These are phyloP conservation scores for Alouatta palliata DNA, from an alignment of 2,113 vertebrate species.

Conservation along the genomic window DNA sequence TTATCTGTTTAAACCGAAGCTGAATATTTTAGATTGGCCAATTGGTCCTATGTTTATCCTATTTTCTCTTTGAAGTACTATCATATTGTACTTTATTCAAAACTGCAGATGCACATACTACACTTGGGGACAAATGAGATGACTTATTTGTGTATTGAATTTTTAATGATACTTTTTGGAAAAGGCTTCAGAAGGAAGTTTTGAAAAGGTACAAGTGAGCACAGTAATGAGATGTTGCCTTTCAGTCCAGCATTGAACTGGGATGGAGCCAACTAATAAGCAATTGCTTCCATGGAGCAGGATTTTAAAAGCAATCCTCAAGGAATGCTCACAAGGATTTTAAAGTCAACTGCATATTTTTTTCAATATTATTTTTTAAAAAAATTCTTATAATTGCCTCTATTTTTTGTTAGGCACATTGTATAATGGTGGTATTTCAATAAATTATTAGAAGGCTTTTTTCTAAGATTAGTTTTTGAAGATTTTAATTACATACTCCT, in stretches of 20 bases:
- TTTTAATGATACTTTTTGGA: slow-evolving; percentile 77
- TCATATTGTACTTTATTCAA: slow-evolving; percentile 72
- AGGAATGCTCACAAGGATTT: slow-evolving; percentile 10
- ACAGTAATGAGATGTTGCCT: slow-evolving; percentile 61
- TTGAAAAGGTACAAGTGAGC: slow-evolving; percentile 72
- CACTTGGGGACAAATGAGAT: slow-evolving; percentile 75
- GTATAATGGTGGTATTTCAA: background rate
- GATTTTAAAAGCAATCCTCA: slow-evolving; percentile 29
- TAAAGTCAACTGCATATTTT: background rate
- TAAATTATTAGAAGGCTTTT: background rate
- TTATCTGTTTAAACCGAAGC: slow-evolving; percentile 73
- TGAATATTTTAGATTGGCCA: slow-evolving; percentile 65
- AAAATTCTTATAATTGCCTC: background rate
- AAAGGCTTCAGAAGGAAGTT: slow-evolving; percentile 75
- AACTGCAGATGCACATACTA: slow-evolving; percentile 69
- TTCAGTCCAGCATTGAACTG: slow-evolving; percentile 39
- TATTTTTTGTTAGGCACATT: background rate
- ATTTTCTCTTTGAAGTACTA: slow-evolving; percentile 70
- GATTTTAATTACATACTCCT: background rate
- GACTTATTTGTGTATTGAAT: slow-evolving; percentile 75
- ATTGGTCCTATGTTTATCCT: slow-evolving; percentile 64
- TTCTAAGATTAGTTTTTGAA: background rate
- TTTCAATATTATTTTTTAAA: background rate
- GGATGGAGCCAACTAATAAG: slow-evolving; percentile 26
- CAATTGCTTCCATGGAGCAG: background rate